Base-by-base conservation (phyloP, 2,797 vertebrate species). In the Micrastur ruficollis region DNA sequence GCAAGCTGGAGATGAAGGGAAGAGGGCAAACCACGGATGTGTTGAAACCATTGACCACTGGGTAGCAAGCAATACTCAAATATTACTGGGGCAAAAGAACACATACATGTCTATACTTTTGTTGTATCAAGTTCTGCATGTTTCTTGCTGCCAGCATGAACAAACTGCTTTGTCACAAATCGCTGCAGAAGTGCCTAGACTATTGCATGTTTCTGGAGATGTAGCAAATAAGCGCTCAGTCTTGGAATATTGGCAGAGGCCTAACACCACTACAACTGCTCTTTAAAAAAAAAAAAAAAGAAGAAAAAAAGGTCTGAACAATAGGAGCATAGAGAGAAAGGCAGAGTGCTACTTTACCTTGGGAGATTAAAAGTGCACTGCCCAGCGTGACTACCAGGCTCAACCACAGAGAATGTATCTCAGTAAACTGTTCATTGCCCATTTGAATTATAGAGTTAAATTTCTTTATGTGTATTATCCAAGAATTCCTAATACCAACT, bases 11-110 rank as follows among this genome's bases (percentile, higher is more conserved):
- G 15, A 9, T 21, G 44, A 5, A 59, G 9, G 38, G 47, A 81
- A 84, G 52, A 71, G 7, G 5, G 17, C 29, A 70, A 84, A 22
- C 3, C 19, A 47, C 1, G 1, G 27, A 36, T 0, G 0, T 20
- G 14, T 36, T 52, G 71, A 67, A 93, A 49, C 15, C 27, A 26
- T 6, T 65, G 31, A 68, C 21, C 36, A 38, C 9, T 14, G 5
- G 15, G 5, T 58, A 72, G 46, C 56, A 80, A 83, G 20, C 3
- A 75, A 46, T 32, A 59, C 7, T 53, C 25, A 73, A 50, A 36
- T 61, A 52, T 71, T 62, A 23, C 29, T 27, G 8, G 12, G 20
- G 9, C 18, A 66, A 61, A 46, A 66, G n/a, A 49, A 36, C 6
- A 26, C 1, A 0, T 34, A 25, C 21, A 65, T 23, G 12, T 70